Conservation (phyloP, 2,888 invertebrate species). For the Miltochrista miniata region DNA sequence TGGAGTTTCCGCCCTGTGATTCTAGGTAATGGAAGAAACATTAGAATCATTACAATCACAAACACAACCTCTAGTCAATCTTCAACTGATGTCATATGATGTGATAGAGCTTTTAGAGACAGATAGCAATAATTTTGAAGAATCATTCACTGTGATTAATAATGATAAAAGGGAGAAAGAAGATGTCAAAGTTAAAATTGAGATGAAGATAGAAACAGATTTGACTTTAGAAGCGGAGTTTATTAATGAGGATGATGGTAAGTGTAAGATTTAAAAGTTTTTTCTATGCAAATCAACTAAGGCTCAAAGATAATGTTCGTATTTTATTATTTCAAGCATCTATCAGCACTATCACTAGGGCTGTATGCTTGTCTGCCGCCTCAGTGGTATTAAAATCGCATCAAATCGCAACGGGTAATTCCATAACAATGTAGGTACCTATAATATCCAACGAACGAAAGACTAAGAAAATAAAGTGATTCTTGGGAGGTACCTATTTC, state of each 20-base stretch:
- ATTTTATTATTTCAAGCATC: too few species aligned
- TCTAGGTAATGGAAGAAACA: slow-evolving; percentile 44
- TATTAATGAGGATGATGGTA: slow-evolving; percentile 48
- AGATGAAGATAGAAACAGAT: slow-evolving; percentile 54
- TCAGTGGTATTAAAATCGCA: too few species aligned
- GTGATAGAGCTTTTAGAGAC: slow-evolving; percentile 35
- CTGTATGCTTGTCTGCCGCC: too few species aligned
- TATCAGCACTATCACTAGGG: too few species aligned
- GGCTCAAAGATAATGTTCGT: too few species aligned
- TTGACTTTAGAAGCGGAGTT: slow-evolving; percentile 45
- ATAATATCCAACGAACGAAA: too few species aligned
- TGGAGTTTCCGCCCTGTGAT: too few species aligned
- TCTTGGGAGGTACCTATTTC: too few species aligned
- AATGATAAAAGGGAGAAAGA: slow-evolving; percentile 7
- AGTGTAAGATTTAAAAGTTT: slow-evolving; percentile 1
- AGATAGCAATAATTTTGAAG: slow-evolving; percentile 25
- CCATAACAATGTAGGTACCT: too few species aligned
- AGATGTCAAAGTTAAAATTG: slow-evolving; percentile 47
- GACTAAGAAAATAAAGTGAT: too few species aligned
- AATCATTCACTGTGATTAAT: slow-evolving; percentile 25
- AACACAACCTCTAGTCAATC: slow-evolving; percentile 35
- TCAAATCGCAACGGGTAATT: too few species aligned
- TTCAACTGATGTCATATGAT: slow-evolving; percentile 32
- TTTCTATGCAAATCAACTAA: too few species aligned
- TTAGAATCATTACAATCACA: slow-evolving; percentile 34